A percentile compares a stretch with the other conserved stretches of the same genome.
These are phyloP conservation scores for Xestia sexstrigata DNA, from an alignment of 2,888 invertebrate genomes.

Conservation along the genomic window DNA sequence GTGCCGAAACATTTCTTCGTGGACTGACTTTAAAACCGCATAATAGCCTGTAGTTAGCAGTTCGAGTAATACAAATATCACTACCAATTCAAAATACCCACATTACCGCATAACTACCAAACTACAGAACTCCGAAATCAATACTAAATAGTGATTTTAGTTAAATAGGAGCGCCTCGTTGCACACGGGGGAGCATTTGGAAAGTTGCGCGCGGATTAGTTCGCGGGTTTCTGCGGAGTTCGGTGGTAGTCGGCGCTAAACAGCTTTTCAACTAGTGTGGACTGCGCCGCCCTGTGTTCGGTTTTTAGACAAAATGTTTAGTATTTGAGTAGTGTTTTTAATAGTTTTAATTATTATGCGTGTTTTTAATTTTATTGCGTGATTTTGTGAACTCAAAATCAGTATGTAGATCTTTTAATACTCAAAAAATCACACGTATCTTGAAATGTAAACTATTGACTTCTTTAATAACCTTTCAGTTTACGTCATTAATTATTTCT, in stretches of 20 bases:
- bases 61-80: slow-evolving; percentile 9
- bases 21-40: background rate
- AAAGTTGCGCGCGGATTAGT: slow-evolving; percentile 68
- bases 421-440: no score
- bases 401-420: no score
- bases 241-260: slow-evolving; percentile 51
- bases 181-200: slow-evolving; percentile 53
- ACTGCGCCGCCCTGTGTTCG: slow-evolving; percentile 30
- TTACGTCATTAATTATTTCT: background rate
- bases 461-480: background rate
- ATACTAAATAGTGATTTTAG: slow-evolving; percentile 54
- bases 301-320: slow-evolving; percentile 46
- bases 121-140: slow-evolving; percentile 45
- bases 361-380: background rate
- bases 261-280: slow-evolving; percentile 69
- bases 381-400: background rate
- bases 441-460: background rate
- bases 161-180: slow-evolving; percentile 48
- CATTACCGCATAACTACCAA: slow-evolving; percentile 10
- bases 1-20: background rate
- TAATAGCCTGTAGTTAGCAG: background rate
- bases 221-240: slow-evolving; percentile 64
- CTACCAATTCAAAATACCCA: slow-evolving; percentile 18
- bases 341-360: background rate
- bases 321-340: background rate